Conservation (phyloP, 2,113 vertebrate species). For the Gobius niger region DNA sequence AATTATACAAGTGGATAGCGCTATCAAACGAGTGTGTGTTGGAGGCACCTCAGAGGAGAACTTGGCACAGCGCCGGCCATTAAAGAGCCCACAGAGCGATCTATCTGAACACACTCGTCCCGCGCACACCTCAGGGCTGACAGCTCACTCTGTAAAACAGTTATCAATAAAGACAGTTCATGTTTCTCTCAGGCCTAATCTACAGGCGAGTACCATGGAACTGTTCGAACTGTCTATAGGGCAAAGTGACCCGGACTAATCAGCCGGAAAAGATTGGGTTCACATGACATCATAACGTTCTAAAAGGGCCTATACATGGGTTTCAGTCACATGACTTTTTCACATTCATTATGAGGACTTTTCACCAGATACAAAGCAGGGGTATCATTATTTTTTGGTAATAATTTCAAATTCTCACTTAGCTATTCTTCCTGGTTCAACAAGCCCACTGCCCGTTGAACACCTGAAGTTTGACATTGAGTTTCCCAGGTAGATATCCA, state of each 20-base stretch:
- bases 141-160: conserved; percentile 4
- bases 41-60: conserved; percentile 49
- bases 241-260: background rate
- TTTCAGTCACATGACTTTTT: no score
- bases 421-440: no score
- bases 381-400: no score
- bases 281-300: no score
- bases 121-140: background rate
- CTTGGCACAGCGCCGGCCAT: conserved; percentile 55
- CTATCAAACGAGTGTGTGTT: conserved; percentile 53
- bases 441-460: no score
- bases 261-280: background rate
- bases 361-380: no score
- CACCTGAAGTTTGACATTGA: no score
- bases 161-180: conserved; percentile 3
- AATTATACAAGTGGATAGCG: conserved; percentile 68
- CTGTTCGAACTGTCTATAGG: background rate
- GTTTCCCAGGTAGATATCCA: no score
- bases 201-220: background rate
- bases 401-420: no score
- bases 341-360: no score
- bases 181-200: background rate
- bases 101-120: conserved; percentile 12
- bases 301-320: no score
- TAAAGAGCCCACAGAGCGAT: conserved; percentile 33